Percentiles rank a stretch among this genome's conserved stretches.
phyloP scores from a whole-genome alignment of 1,140 invertebrate genomes.

The Conopomorpha cramerella region DNA sequence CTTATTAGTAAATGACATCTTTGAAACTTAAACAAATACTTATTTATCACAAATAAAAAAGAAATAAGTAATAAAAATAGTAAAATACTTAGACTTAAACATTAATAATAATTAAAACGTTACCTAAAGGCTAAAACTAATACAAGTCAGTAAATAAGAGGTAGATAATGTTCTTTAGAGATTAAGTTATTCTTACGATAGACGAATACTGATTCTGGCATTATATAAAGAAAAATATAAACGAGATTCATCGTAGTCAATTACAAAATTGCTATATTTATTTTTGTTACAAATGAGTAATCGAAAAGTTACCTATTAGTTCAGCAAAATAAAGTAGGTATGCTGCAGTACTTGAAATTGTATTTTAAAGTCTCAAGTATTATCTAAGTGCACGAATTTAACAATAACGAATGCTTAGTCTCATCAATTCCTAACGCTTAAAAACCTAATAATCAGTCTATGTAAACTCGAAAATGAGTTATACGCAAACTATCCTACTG shows the following conservation, averaged over 20 bases:
- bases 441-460: constrained; percentile 45
- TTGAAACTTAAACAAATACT: constrained; percentile 8
- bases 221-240: too few relatives aligned
- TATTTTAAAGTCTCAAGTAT: too few relatives aligned
- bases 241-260: too few relatives aligned
- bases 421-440: constrained; percentile 34
- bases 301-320: too few relatives aligned
- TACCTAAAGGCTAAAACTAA: too few relatives aligned
- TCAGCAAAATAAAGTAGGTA: too few relatives aligned
- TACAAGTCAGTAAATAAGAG: too few relatives aligned
- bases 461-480: constrained; percentile 41
- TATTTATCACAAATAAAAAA: constrained; percentile 36
- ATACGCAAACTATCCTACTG: constrained; percentile 16
- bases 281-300: too few relatives aligned
- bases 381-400: too few relatives aligned
- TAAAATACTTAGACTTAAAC: constrained; percentile 45
- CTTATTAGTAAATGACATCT: constrained; percentile 8
- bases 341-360: too few relatives aligned
- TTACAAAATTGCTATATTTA: too few relatives aligned
- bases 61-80: constrained; percentile 53
- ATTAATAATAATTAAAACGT: too few relatives aligned
- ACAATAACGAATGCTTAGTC: constrained; percentile 20
- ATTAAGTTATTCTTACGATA: constrained; percentile 33
- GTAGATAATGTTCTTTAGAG: constrained; percentile 46
- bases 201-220: constrained; percentile 48